Evolutionary conservation across 1,140 invertebrate species (phyloP).

Genomic region (Caerostris darwini): DNA sequence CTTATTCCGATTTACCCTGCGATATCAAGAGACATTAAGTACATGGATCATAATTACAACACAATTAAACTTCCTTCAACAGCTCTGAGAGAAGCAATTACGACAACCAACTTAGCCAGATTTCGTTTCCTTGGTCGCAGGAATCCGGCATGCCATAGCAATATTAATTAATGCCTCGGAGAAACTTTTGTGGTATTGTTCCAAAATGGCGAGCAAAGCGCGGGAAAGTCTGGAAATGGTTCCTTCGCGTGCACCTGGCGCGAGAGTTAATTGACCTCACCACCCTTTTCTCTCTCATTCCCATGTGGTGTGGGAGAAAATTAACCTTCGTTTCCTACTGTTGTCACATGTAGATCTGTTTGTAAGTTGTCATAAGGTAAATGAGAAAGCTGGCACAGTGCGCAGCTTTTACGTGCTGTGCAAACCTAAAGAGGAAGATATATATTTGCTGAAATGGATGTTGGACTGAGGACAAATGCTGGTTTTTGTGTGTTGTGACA

Average conservation of each 20-base stretch:
- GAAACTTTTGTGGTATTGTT: slow-evolving; percentile 18
- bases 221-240: not conserved
- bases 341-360: not conserved
- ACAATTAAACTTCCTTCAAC: not conserved
- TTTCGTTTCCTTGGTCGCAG: not conserved
- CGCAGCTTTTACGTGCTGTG: not conserved
- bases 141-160: not conserved
- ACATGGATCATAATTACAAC: not conserved
- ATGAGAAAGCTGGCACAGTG: not conserved
- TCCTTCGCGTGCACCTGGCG: slow-evolving; percentile 8
- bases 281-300: not conserved
- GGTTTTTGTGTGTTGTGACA: too few relatives aligned
- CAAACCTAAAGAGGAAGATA: not conserved
- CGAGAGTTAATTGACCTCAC: not conserved
- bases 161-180: slow-evolving; percentile 34
- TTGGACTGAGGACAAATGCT: not conserved
- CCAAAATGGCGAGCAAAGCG: not conserved
- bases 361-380: slow-evolving; percentile 22
- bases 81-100: not conserved
- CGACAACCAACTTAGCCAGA: not conserved
- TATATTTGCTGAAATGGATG: not conserved
- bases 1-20: not conserved
- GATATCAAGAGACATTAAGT: not conserved
- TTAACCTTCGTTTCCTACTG: not conserved
- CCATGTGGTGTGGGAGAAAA: slow-evolving; percentile 11